Base-by-base conservation (phyloP, 2,888 invertebrate genomes). In the Dinocampus coccinellae region DNA sequence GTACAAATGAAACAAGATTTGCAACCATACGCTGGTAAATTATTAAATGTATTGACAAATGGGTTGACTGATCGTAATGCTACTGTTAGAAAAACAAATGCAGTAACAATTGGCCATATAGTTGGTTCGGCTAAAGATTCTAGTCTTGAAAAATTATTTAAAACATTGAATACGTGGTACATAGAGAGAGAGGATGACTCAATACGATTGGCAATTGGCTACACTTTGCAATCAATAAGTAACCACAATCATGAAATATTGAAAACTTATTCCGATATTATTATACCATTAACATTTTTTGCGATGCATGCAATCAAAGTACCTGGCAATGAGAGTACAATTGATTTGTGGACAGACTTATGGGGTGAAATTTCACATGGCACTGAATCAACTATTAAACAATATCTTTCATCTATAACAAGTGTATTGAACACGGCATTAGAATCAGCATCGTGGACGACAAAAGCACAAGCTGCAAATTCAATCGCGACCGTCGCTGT, bases 301-400 rank as follows among this genome's bases (percentile, higher is more conserved):
- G 97, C 96, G 11, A 97, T 96, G 95, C 97, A 97, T 82, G 94
- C 92, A 20, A 92, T 93, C 80, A 92, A 92, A 82, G 91, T 90
- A 16, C 91, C 92, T 24, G 91, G 91, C 89, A 90, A 90, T 73
- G 89, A 89, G 76, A 82, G 82, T 11, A 92, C 92, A 11, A 90
- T 93, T 74, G 93, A 94, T 81, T 88, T 93, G 74, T 97, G 95
- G 92, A 94, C 93, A 75, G 97, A 97, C 84, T 90, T 97, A 52
- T 97, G 97, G 97, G 91, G 92, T 58, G 97, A 97, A 83, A 92
- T 95, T 36, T 93, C 95, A 75, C 95, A 95, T n/a, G 94, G 94
- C n/a, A 92, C 92, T 0, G 97, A 96, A 88, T 76, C 79, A 22
- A 91, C 91, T 61, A 93, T 97, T 76, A 90, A 92, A 29, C 91